phyloP scores from a whole-genome alignment of 2,888 invertebrate species.

The Sturmia bella region DNA sequence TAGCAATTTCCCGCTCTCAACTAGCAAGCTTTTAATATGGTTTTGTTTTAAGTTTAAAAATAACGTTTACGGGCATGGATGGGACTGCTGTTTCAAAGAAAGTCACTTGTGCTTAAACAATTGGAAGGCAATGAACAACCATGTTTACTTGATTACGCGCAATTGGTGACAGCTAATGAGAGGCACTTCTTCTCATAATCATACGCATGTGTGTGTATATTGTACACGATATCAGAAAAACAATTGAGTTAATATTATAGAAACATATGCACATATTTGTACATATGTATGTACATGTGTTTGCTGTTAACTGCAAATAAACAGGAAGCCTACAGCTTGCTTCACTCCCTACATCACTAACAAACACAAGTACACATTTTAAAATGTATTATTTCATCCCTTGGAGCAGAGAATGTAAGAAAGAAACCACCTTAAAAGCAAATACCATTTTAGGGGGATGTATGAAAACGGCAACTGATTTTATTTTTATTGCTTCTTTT shows the following conservation, averaged over 20 bases:
- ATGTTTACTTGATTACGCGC: slow-evolving; percentile 6
- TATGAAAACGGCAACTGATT: slow-evolving; percentile 15
- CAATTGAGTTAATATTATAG: too few species aligned
- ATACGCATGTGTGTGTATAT: too few species aligned
- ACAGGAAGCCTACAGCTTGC: neutral
- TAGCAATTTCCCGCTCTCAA: too few species aligned
- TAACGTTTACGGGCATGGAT: neutral
- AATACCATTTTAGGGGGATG: neutral
- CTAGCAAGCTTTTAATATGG: too few species aligned
- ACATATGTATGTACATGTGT: neutral
- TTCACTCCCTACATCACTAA: neutral
- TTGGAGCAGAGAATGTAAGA: neutral
- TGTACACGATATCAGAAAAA: too few species aligned
- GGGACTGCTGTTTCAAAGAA: neutral
- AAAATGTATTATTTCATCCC: neutral
- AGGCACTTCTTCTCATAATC: neutral
- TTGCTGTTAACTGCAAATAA: too few species aligned
- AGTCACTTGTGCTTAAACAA: slow-evolving; percentile 40
- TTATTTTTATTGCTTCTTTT: slow-evolving; percentile 18
- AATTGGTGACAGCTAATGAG: neutral
- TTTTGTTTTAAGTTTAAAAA: neutral
- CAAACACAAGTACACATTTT: slow-evolving; percentile 3
- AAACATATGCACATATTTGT: too few species aligned
- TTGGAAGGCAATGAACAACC: slow-evolving; percentile 41
- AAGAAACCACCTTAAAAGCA: neutral